phyloP scores from a whole-genome alignment of 1,140 invertebrate species.

The Penaeus vannamei region DNA sequence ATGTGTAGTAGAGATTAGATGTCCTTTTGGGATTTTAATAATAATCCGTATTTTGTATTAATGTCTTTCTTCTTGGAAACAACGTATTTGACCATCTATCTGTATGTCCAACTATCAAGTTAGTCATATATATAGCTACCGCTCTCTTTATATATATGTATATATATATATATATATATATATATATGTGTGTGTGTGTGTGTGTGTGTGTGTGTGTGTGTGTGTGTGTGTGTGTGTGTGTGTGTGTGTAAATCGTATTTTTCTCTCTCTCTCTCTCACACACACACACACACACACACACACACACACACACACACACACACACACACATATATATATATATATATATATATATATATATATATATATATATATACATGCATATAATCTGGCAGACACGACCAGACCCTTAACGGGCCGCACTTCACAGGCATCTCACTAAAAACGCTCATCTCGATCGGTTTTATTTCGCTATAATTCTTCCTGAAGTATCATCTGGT shows the following conservation, averaged over 20 bases:
- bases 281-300: constrained; percentile 6
- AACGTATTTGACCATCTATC: too few relatives aligned
- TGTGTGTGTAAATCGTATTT: background rate
- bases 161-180: background rate
- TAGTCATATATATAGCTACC: background rate
- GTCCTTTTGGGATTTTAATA: too few relatives aligned
- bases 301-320: background rate
- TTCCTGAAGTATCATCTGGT: too few relatives aligned
- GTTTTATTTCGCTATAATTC: too few relatives aligned
- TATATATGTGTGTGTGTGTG: background rate
- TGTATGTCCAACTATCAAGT: background rate
- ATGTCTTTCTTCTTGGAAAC: too few relatives aligned
- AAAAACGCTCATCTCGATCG: too few relatives aligned
- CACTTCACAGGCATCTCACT: background rate
- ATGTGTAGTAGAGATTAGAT: too few relatives aligned
- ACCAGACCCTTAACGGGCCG: background rate
- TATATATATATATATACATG: constrained; percentile 29
- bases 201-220: background rate
- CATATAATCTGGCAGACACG: background rate
- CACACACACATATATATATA: constrained; percentile 9
- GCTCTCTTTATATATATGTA: constrained; percentile 23
- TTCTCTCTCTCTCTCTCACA: background rate
- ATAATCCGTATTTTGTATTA: too few relatives aligned
- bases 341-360: constrained; percentile 3
- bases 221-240: background rate